Evolutionary conservation across 2,113 vertebrate species (phyloP).

Genomic region (Odontesthes bonariensis): DNA sequence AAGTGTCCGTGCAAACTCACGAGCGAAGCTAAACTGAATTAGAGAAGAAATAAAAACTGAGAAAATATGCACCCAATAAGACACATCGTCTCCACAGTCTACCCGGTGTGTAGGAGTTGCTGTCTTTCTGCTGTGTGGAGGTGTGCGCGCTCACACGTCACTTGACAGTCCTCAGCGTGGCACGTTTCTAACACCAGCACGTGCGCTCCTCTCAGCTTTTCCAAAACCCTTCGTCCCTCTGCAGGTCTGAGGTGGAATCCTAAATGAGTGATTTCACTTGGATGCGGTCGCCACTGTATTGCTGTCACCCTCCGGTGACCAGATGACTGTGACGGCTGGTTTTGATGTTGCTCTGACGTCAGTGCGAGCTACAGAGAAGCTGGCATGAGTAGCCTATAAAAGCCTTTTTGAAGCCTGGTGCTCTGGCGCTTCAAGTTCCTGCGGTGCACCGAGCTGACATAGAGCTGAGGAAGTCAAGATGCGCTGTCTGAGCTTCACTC

Average conservation of each 20-base stretch:
- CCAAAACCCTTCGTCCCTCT: background rate
- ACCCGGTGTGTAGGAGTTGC: too few species aligned
- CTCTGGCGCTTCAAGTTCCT: slow-evolving; percentile 29
- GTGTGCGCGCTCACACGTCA: background rate
- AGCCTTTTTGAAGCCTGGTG: slow-evolving; percentile 47
- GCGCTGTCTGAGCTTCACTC: slow-evolving; percentile 36
- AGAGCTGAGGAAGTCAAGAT: slow-evolving; percentile 52
- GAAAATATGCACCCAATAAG: too few species aligned
- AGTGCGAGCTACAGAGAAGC: slow-evolving; percentile 54
- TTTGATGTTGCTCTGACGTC: slow-evolving; percentile 79
- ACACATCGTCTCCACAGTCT: too few species aligned
- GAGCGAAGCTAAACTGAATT: too few species aligned
- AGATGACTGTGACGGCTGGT: slow-evolving; percentile 51
- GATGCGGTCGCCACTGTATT: slow-evolving; percentile 40
- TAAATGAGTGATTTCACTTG: slow-evolving; percentile 36
- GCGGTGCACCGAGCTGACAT: slow-evolving; percentile 10
- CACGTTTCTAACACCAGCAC: background rate
- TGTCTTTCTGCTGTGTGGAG: fast-evolving
- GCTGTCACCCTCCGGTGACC: slow-evolving; percentile 58
- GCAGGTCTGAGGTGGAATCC: slow-evolving; percentile 11
- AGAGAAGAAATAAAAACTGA: too few species aligned
- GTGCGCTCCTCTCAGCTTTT: background rate
- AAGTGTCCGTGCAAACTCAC: too few species aligned
- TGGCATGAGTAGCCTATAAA: slow-evolving; percentile 79
- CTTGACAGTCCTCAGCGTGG: background rate